Conservation (phyloP, 2,113 vertebrate genomes). For the Crotalus horridus region DNA sequence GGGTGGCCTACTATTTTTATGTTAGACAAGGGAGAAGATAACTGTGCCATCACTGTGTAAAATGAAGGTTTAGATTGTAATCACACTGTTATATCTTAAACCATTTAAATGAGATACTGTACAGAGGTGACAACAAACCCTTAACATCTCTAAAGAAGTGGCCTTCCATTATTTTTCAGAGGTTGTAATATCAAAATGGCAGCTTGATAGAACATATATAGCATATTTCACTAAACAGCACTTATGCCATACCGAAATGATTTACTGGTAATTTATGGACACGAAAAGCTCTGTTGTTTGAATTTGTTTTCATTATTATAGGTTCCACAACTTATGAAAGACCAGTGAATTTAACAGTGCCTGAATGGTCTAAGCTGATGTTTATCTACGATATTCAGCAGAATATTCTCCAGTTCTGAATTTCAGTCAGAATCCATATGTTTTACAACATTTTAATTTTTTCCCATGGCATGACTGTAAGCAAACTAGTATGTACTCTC, state of each 20-base stretch:
- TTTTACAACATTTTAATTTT: neutral
- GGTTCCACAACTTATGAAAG: neutral
- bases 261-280: neutral
- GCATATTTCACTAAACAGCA: neutral
- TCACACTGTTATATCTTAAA: constrained; percentile 49
- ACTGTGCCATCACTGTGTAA: constrained; percentile 43
- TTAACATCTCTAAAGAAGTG: neutral
- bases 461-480: neutral
- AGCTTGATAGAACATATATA: neutral
- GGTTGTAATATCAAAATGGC: neutral
- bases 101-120: neutral
- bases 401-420: neutral
- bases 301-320: neutral
- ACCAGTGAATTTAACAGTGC: neutral
- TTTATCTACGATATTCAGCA: neutral
- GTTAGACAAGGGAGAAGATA: constrained; percentile 42
- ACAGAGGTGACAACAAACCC: neutral
- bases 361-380: neutral
- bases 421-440: neutral
- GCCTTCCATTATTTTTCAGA: neutral
- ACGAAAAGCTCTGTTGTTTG: neutral
- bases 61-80: constrained; percentile 54
- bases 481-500: neutral
- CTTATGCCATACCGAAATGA: neutral
- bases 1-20: constrained; percentile 47